Evolutionary conservation across 2,113 vertebrate species (phyloP).

Genomic region (Lipotes vexillifer): DNA sequence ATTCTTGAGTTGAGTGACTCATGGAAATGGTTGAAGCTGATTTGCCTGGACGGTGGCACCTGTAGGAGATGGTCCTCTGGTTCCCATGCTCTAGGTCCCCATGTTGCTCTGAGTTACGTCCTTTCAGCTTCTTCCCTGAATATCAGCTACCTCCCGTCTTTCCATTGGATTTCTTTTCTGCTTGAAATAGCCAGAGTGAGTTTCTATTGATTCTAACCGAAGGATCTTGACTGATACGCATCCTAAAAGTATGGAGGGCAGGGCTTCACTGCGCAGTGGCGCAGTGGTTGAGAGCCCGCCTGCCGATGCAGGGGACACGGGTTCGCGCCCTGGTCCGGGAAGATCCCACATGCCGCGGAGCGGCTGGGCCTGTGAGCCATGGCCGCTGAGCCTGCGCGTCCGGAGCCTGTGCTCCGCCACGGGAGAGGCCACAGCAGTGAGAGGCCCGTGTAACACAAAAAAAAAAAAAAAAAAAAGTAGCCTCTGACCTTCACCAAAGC

Average conservation of each 20-base stretch:
- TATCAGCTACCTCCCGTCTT: neutral
- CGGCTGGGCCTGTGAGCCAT: too few relatives aligned
- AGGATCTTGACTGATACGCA: neutral
- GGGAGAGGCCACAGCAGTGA: too few relatives aligned
- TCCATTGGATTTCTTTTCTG: neutral
- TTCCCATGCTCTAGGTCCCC: too few relatives aligned
- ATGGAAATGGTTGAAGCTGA: neutral
- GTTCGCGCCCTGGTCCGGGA: too few relatives aligned
- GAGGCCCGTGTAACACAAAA: too few relatives aligned
- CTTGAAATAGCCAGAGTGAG: neutral
- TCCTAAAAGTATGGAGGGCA: neutral
- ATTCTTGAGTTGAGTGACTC: neutral
- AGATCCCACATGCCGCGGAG: too few relatives aligned
- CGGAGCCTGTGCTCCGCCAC: too few relatives aligned
- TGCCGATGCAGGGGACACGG: too few relatives aligned
- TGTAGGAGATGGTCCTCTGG: neutral
- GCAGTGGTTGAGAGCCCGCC: too few relatives aligned
- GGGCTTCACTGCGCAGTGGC: too few relatives aligned
- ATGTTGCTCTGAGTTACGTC: neutral
- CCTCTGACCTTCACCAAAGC: neutral
- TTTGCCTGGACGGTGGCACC: neutral
- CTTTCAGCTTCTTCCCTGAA: neutral
- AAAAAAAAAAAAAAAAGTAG: neutral
- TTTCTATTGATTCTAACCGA: neutral
- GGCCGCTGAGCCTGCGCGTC: too few relatives aligned